Evolutionary conservation across 2,797 vertebrate genomes (phyloP).

Genomic region (Acanthornis magna): DNA sequence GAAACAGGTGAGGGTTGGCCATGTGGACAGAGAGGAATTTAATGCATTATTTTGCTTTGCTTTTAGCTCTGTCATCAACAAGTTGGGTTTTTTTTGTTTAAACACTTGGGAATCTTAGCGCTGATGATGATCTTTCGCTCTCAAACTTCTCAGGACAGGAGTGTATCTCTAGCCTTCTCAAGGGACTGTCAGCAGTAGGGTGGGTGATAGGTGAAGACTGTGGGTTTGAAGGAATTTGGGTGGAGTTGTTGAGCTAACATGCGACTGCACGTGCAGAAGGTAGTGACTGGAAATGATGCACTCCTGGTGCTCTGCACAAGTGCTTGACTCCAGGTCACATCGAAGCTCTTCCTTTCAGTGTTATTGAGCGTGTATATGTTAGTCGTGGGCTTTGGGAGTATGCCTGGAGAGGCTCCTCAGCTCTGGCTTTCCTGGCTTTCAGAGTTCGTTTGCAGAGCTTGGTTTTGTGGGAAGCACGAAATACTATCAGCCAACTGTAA

Average conservation of each 20-base stretch:
- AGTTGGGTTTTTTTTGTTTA: background rate
- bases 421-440: background rate
- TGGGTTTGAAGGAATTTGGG: background rate
- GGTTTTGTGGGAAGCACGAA: background rate
- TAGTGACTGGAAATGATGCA: background rate
- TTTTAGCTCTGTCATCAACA: background rate
- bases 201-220: background rate
- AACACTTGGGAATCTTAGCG: background rate
- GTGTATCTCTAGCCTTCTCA: background rate
- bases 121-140: background rate
- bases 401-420: background rate
- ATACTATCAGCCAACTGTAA: background rate
- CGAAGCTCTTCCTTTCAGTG: background rate
- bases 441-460: background rate
- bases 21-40: background rate
- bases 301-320: background rate
- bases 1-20: background rate
- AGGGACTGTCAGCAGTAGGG: background rate
- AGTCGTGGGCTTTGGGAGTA: background rate
- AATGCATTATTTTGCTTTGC: background rate
- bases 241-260: background rate
- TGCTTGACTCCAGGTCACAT: background rate
- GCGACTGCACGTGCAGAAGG: background rate
- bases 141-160: background rate
- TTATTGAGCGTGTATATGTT: background rate